These are phyloP conservation scores for Hozukius guyotensis DNA, from an alignment of 2,797 vertebrate species.

Conservation along the genomic window DNA sequence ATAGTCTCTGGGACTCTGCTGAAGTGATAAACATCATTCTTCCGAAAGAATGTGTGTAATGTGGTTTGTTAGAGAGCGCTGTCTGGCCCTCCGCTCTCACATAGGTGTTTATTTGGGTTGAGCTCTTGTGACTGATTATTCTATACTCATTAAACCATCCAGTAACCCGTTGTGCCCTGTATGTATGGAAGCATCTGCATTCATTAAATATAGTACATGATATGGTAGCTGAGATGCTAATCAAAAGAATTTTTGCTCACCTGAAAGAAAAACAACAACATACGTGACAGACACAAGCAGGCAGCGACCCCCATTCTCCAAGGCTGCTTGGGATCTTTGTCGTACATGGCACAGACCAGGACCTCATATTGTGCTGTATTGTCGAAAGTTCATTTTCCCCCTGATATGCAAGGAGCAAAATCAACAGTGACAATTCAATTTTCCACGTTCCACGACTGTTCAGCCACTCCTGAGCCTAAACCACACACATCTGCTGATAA, in stretches of 20 bases:
- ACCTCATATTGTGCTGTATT: constrained; percentile 64
- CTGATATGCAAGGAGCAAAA: constrained; percentile 72
- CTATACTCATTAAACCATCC: constrained; percentile 34
- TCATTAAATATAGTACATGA: constrained; percentile 14
- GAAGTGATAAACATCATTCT: neutral
- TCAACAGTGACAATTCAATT: constrained; percentile 84
- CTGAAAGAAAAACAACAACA: neutral
- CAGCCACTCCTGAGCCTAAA: constrained; percentile 54
- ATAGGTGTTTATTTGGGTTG: constrained; percentile 24
- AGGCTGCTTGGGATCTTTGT: too few relatives aligned
- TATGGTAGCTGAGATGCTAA: neutral
- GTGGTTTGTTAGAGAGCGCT: neutral
- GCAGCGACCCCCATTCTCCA: constrained; percentile 17
- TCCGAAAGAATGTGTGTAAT: neutral
- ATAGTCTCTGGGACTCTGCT: neutral
- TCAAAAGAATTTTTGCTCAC: constrained; percentile 2
- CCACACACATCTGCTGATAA: constrained; percentile 77
- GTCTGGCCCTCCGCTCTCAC: neutral
- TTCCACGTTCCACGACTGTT: constrained; percentile 64
- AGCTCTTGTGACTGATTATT: constrained; percentile 8
- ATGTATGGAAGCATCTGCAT: constrained; percentile 11
- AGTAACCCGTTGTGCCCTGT: neutral
- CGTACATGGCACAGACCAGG: constrained; percentile 32
- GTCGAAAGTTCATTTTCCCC: constrained; percentile 71
- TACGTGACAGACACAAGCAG: neutral